phyloP scores from a whole-genome alignment of 2,888 invertebrate species.

The Cosmia trapezina region DNA sequence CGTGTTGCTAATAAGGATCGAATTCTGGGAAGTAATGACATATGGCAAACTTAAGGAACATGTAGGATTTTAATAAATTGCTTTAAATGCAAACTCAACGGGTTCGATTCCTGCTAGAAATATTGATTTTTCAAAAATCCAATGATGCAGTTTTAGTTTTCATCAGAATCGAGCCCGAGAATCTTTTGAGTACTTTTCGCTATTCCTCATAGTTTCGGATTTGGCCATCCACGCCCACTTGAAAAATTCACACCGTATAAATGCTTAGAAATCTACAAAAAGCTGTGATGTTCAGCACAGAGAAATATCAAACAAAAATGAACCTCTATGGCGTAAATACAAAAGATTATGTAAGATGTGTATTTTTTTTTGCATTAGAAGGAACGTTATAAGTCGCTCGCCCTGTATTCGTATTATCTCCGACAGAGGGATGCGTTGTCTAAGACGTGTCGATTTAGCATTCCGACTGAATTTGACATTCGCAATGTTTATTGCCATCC shows the following conservation, averaged over 20 bases:
- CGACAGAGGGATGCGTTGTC: conserved; percentile 67
- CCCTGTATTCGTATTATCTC: conserved; percentile 58
- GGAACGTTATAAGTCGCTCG: conserved; percentile 46
- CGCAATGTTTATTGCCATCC: conserved; percentile 84
- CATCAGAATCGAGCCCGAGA: no score
- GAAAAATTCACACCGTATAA: not conserved
- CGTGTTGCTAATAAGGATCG: no score
- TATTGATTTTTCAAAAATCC: no score
- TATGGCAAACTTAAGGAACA: no score
- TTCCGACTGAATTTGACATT: conserved; percentile 85
- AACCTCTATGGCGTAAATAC: conserved; percentile 17
- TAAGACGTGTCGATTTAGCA: conserved; percentile 82
- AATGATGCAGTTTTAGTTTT: no score
- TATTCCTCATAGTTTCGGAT: no score
- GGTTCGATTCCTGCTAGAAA: no score
- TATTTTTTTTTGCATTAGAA: conserved; percentile 36
- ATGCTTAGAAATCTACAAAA: conserved; percentile 20
- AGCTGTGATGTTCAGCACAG: conserved; percentile 1
- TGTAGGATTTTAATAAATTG: no score
- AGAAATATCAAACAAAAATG: conserved; percentile 28
- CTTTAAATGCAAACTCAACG: no score
- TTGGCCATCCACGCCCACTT: no score
- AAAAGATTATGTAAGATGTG: conserved; percentile 19
- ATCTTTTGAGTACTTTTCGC: no score
- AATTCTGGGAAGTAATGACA: no score